These are phyloP conservation scores for Andrena minutula DNA, from an alignment of 2,888 invertebrate species.

Conservation along the genomic window DNA sequence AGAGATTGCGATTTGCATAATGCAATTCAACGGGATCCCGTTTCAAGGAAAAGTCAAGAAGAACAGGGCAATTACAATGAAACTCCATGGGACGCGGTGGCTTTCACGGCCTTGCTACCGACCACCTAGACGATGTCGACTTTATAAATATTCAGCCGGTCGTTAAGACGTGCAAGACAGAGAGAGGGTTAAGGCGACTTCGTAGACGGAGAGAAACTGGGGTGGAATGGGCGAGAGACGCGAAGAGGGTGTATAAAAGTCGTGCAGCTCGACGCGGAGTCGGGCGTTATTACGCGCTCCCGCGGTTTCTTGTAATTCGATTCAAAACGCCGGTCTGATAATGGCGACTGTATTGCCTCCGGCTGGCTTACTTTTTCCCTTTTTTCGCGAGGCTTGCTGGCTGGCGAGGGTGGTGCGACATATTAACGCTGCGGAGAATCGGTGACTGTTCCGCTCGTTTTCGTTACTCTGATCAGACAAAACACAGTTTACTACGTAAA, in stretches of 20 bases:
- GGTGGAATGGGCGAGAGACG: conserved; percentile 24
- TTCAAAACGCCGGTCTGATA: conserved; percentile 72
- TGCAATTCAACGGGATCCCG: conserved; percentile 82
- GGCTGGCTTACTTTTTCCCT: neutral
- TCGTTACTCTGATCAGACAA: too few species aligned
- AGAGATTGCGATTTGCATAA: conserved; percentile 84
- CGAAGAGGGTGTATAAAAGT: conserved; percentile 75
- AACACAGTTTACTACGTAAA: too few species aligned
- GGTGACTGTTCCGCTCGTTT: neutral
- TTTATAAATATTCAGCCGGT: conserved; percentile 84
- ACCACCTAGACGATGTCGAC: conserved; percentile 77
- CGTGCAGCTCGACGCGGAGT: conserved; percentile 66
- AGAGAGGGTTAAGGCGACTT: conserved; percentile 26
- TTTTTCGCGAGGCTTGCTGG: neutral
- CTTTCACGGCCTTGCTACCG: conserved; percentile 77
- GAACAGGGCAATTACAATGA: conserved; percentile 85
- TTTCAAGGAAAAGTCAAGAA: conserved; percentile 83
- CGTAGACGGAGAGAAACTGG: conserved; percentile 1
- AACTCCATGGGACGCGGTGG: conserved; percentile 82
- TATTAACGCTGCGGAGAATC: neutral
- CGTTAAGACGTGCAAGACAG: conserved; percentile 72
- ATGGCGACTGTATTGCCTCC: conserved; percentile 38
- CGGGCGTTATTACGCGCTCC: conserved; percentile 65
- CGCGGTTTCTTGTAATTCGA: conserved; percentile 77
- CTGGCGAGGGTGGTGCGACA: neutral